Conservation (phyloP, 2,113 vertebrate genomes). For the Edolisoma coerulescens region DNA sequence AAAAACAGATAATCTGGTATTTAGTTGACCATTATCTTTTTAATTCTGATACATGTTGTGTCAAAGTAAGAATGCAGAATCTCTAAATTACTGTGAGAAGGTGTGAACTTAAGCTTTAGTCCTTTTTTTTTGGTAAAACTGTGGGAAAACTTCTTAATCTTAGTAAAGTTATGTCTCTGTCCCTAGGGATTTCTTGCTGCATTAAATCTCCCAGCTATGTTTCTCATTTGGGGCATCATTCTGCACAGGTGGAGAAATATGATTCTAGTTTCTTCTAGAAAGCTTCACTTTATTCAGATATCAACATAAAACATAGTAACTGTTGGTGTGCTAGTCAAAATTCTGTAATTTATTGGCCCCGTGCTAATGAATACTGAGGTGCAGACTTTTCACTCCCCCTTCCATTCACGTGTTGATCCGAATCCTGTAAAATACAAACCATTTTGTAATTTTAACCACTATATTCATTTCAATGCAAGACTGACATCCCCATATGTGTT, state of each 20-base stretch:
- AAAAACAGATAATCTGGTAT: not conserved
- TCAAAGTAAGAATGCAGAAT: not conserved
- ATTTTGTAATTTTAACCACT: not conserved
- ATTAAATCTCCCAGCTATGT: slow-evolving; percentile 40
- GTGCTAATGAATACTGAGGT: not conserved
- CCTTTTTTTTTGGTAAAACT: not conserved
- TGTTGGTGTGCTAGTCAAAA: slow-evolving; percentile 35
- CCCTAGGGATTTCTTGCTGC: not conserved
- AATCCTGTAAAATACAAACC: not conserved
- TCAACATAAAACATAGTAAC: slow-evolving; percentile 49
- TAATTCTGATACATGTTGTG: not conserved
- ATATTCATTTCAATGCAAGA: not conserved
- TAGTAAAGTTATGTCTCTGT: slow-evolving; percentile 19
- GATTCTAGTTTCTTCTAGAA: slow-evolving; percentile 22
- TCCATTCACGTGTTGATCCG: not conserved
- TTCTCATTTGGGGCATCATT: slow-evolving; percentile 30
- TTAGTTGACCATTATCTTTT: not conserved
- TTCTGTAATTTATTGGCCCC: not conserved
- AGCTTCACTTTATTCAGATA: slow-evolving; percentile 41
- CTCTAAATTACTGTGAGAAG: not conserved
- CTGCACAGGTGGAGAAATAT: slow-evolving; percentile 38
- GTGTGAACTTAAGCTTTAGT: not conserved
- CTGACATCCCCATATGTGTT: not conserved
- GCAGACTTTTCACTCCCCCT: not conserved
- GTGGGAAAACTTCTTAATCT: not conserved